These are phyloP conservation scores for Crypturellus undulatus DNA, from an alignment of 2,113 vertebrate genomes.

Conservation along the genomic window DNA sequence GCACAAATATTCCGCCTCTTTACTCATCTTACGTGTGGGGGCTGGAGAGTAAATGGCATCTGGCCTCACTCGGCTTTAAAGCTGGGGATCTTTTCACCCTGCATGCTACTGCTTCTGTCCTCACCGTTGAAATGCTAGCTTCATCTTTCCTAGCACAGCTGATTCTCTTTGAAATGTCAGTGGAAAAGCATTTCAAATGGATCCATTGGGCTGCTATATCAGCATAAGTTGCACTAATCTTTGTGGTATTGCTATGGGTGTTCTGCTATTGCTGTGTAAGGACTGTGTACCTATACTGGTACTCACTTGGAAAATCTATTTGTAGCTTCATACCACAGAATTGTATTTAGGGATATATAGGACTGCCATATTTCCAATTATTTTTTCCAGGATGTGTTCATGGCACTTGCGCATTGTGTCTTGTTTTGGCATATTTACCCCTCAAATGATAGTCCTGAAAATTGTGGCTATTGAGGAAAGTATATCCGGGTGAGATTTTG, in stretches of 20 bases:
- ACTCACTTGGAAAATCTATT: neutral
- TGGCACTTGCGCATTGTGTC: neutral
- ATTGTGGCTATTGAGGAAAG: neutral
- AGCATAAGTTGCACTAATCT: neutral
- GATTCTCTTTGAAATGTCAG: neutral
- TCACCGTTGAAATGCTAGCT: neutral
- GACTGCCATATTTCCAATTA: neutral
- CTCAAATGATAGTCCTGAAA: neutral
- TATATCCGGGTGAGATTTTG: neutral
- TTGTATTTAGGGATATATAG: neutral
- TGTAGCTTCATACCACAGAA: neutral
- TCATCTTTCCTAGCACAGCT: neutral
- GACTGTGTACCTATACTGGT: neutral
- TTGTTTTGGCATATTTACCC: neutral
- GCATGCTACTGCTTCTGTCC: conserved; percentile 5
- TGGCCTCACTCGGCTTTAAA: neutral
- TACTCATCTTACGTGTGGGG: neutral
- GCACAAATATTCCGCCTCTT: neutral
- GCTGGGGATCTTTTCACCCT: neutral
- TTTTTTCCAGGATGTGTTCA: neutral
- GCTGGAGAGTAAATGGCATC: neutral
- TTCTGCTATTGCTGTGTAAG: neutral
- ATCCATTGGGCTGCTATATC: neutral
- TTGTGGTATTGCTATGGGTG: neutral
- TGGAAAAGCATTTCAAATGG: neutral